Base-by-base conservation (phyloP, 2,888 invertebrate species). In the Drosophila monieri region DNA sequence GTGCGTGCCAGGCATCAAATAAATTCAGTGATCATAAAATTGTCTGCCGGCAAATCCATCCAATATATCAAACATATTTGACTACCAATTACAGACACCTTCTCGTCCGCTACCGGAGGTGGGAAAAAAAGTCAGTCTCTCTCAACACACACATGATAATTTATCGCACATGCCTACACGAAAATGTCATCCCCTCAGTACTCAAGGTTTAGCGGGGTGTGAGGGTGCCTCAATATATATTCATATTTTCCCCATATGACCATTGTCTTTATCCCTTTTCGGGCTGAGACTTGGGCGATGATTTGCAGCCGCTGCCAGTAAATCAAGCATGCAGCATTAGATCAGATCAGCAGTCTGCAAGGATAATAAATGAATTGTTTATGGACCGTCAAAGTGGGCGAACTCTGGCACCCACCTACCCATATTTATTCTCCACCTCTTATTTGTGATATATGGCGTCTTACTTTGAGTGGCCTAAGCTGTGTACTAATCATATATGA, bases 221-320 rank as follows among this genome's bases (percentile, higher is more conserved):
- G 69, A 30, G 41, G 43, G 43, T 54, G 12, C 12, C 39, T 55
- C 44, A 14, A 27, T 44, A 81, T 78, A 85, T 78, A 85, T 84
- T 69, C 78, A 76, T 74, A 73, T 78, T 61, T 75, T 54, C 43
- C 72, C 72, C 65, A 70, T 46, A 72, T 70, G 74, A 67, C 62
- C 72, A 56, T 56, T 68, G 65, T 68, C 47, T 68, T 56, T 69
- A 66, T 66, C 58, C 69, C 58, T 52, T 70, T 52, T 43, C 53
- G 56, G 64, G 58, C 69, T 23, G 61, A 47, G 72, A 46, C 61
- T 58, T 70, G 58, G 75, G 76, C 87, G 84, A 90, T 89, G 89
- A 89, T 87, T 89, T 89, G 90, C 90, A 89, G 90, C 90, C 90
- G 90, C 83, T 89, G 89, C 86, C 88, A 89, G 77, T 89, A 85